Conservation (phyloP, 2,113 vertebrate species). For the Mesocricetus auratus region DNA sequence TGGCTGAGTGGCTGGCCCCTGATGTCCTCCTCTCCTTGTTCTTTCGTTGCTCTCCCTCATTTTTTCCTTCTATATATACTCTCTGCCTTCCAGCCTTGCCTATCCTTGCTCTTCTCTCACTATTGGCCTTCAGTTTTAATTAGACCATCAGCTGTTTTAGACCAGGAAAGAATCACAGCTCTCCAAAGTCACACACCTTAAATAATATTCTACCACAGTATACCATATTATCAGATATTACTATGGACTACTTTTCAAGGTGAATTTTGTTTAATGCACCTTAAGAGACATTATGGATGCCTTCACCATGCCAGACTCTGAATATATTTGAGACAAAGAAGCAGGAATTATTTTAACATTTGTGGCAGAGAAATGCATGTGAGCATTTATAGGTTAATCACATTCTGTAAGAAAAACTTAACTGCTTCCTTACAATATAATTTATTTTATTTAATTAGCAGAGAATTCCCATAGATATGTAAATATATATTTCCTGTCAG, state of each 20-base stretch:
- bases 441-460: background rate
- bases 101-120: too few relatives aligned
- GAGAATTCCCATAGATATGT: background rate
- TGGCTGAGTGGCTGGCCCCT: too few relatives aligned
- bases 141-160: too few relatives aligned
- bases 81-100: too few relatives aligned
- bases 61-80: too few relatives aligned
- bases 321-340: background rate
- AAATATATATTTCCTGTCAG: background rate
- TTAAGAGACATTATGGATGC: background rate
- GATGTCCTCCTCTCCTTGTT: too few relatives aligned
- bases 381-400: background rate
- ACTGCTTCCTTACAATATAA: background rate
- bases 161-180: too few relatives aligned
- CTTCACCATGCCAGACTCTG: constrained; percentile 12
- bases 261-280: background rate
- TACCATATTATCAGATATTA: constrained; percentile 33
- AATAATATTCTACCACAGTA: too few relatives aligned
- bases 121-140: too few relatives aligned
- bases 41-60: too few relatives aligned
- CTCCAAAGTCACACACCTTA: too few relatives aligned
- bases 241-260: constrained; percentile 1
- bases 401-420: background rate
- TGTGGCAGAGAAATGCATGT: background rate
- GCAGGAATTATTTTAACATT: background rate